phyloP scores from a whole-genome alignment of 2,797 vertebrate genomes.

The Nyctalus aviator region DNA sequence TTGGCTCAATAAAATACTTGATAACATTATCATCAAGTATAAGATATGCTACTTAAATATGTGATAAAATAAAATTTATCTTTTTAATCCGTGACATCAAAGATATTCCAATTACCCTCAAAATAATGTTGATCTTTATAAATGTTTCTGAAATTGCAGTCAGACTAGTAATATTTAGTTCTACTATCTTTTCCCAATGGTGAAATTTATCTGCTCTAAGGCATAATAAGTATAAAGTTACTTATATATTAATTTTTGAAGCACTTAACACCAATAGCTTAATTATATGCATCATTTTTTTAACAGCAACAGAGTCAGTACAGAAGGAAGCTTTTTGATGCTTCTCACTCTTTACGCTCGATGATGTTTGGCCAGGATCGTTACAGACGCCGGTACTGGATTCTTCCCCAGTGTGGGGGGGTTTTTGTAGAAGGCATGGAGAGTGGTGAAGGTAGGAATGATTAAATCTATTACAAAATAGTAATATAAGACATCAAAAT shows the following conservation, averaged over 20 bases:
- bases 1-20: slow-evolving; percentile 13
- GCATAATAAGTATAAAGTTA: not conserved
- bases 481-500: not conserved
- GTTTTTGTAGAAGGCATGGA: slow-evolving; percentile 97
- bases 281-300: slow-evolving; percentile 59
- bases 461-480: not conserved
- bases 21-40: slow-evolving; percentile 44
- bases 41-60: slow-evolving; percentile 21
- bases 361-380: slow-evolving; percentile 97
- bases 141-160: slow-evolving; percentile 57
- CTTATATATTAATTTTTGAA: slow-evolving; percentile 58
- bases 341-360: slow-evolving; percentile 93
- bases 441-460: slow-evolving; percentile 92
- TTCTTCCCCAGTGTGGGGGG: slow-evolving; percentile 95
- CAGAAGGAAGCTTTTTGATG: slow-evolving; percentile 94
- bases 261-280: not conserved
- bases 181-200: slow-evolving; percentile 9
- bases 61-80: slow-evolving; percentile 60
- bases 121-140: slow-evolving; percentile 47
- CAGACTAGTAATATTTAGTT: not conserved
- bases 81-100: slow-evolving; percentile 35
- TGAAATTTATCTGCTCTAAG: slow-evolving; percentile 12
- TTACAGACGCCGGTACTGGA: slow-evolving; percentile 96
- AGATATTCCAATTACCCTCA: not conserved
- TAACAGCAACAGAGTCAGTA: slow-evolving; percentile 96